These are phyloP conservation scores for Eueides isabella DNA, from an alignment of 1,140 invertebrate species.

Conservation along the genomic window DNA sequence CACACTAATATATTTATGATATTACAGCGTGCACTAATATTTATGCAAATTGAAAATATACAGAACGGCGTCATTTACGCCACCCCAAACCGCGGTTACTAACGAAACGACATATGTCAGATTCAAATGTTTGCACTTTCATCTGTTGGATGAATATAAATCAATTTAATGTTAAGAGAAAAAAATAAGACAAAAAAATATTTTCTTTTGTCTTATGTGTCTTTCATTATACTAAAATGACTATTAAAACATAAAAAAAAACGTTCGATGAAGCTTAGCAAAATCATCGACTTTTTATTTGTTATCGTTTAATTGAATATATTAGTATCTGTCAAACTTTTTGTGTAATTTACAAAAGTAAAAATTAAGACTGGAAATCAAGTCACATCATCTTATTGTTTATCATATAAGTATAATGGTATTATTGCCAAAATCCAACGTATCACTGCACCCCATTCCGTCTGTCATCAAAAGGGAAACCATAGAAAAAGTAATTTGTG, in stretches of 20 bases:
- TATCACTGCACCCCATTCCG: conserved; percentile 61
- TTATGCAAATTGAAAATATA: conserved; percentile 81
- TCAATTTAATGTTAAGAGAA: background rate
- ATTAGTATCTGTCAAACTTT: no score
- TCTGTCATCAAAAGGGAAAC: conserved; percentile 69
- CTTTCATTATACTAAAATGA: no score
- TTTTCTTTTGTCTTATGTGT: no score
- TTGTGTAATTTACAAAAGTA: no score
- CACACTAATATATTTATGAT: conserved; percentile 81
- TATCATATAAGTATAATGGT: conserved; percentile 36
- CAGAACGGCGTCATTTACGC: conserved; percentile 73
- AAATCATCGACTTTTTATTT: no score
- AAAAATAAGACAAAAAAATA: no score
- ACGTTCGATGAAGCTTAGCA: no score
- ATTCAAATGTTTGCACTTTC: conserved; percentile 40
- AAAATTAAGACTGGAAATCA: background rate
- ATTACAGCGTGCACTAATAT: conserved; percentile 75
- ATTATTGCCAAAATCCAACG: conserved; percentile 28
- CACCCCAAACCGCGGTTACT: conserved; percentile 64
- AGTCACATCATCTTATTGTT: conserved; percentile 25
- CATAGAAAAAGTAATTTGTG: conserved; percentile 78
- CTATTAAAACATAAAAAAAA: no score
- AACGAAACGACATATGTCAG: conserved; percentile 63
- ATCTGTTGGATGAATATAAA: conserved; percentile 33
- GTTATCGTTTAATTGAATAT: no score